These are phyloP conservation scores for Eupithecia exiguata DNA, from an alignment of 2,888 invertebrate genomes.

Conservation along the genomic window DNA sequence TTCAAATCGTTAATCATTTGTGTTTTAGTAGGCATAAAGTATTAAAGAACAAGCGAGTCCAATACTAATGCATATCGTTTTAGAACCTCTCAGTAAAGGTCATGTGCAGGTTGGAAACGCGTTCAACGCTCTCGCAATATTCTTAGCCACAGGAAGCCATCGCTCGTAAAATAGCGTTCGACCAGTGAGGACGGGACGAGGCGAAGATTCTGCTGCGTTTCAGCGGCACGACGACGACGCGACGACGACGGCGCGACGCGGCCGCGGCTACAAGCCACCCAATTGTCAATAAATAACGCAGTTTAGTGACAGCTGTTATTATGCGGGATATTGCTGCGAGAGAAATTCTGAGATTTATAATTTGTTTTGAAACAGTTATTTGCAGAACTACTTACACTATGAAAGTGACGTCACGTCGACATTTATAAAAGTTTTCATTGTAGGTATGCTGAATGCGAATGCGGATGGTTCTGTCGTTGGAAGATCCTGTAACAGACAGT, in stretches of 20 bases:
- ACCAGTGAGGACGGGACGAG: slow-evolving; percentile 35
- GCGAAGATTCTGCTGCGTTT: slow-evolving; percentile 51
- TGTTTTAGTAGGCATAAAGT: neutral
- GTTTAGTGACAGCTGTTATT: neutral
- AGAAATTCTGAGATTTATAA: neutral
- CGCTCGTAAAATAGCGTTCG: slow-evolving; percentile 59
- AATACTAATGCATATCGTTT: neutral
- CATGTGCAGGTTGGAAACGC: slow-evolving; percentile 34
- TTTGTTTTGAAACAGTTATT: neutral
- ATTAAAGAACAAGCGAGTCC: neutral
- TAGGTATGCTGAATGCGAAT: neutral
- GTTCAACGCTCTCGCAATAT: slow-evolving; percentile 50
- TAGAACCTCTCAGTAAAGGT: slow-evolving; percentile 16
- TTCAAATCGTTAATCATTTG: neutral
- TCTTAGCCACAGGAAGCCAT: slow-evolving; percentile 61
- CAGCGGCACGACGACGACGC: slow-evolving; percentile 46
- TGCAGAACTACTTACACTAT: neutral
- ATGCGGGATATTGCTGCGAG: neutral
- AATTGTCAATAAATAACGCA: neutral
- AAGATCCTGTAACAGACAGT: neutral
- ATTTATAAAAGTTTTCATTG: neutral
- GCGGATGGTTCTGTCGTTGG: no score
- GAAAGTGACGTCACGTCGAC: neutral
- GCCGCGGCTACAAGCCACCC: slow-evolving; percentile 33
- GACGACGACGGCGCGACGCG: slow-evolving; percentile 36